Base-by-base conservation (phyloP, 2,113 vertebrate genomes). In the Menura novaehollandiae region DNA sequence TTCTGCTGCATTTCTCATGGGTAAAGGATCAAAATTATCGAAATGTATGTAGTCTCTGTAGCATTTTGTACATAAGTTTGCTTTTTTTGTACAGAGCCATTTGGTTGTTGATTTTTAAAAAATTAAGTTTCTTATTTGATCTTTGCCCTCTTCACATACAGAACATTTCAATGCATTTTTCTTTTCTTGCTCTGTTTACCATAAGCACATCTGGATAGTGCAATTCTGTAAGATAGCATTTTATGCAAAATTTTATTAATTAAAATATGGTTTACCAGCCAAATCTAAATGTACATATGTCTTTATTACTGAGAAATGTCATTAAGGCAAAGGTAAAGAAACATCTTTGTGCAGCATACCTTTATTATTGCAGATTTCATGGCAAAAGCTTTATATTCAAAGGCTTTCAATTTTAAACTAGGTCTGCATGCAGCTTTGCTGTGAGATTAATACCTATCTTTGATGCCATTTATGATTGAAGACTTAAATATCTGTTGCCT, bases 11-110 rank as follows among this genome's bases (percentile, higher is more conserved):
- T 98, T 97, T 97, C 97, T 97, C 89, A 88, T 89, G 86, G 93
- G 88, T 97, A 97, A 95, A 97, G 93, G 92, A 91, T 79, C 93
- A 95, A 97, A 91, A 96, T 97, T 97, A 94, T 96, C 97, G 97
- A 97, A 96, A 89, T 97, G 97, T 97, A 97, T 39, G 91, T 98
- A 98, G 97, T 93, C 91, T 88, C 91, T 97, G 96, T 97, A 97
- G 97, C 95, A 98, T 99, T 99, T 99, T 99, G 98, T 98, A 99
- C 95, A 98, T 97, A 97, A 97, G 97, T 98, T 93, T 93, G 86
- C 71, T 93, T 97, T 96, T 98, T 98, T 98, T 99, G 98, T 99
- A 99, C 98, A 98, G 98, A 98, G 98, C 97, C 98, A 97, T 98
- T 98, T 96, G 98, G 97, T 97, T 97, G 95, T 98, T 97, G 96